These are phyloP conservation scores for Magallana angulata DNA, from an alignment of 1,140 invertebrate species.

Conservation along the genomic window DNA sequence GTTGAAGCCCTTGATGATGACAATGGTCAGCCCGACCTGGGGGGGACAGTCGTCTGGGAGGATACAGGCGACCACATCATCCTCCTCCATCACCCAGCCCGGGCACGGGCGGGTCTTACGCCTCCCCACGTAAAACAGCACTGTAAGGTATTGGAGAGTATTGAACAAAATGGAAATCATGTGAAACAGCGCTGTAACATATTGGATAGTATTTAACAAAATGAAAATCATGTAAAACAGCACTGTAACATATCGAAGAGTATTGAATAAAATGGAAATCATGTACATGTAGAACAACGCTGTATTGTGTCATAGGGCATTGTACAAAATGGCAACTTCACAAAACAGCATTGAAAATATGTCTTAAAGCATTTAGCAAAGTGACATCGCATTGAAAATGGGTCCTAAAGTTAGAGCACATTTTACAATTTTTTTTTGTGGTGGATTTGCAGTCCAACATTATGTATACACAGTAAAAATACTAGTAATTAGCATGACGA, in stretches of 20 bases:
- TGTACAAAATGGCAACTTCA: neutral
- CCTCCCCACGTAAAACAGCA: constrained; percentile 64
- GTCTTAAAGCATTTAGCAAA: too few relatives aligned
- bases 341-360: too few relatives aligned
- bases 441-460: too few relatives aligned
- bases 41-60: constrained; percentile 59
- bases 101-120: constrained; percentile 61
- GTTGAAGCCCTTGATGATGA: constrained; percentile 58
- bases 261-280: neutral
- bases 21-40: constrained; percentile 57
- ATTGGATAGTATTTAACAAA: neutral
- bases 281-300: neutral
- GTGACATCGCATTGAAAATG: too few relatives aligned
- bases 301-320: neutral
- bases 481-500: too few relatives aligned
- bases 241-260: too few relatives aligned
- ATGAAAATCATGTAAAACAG: neutral
- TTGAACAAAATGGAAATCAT: neutral
- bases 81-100: constrained; percentile 66
- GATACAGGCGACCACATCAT: constrained; percentile 66
- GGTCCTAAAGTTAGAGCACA: too few relatives aligned
- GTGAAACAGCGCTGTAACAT: neutral
- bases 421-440: too few relatives aligned
- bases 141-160: constrained; percentile 48
- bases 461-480: too few relatives aligned